Conservation (phyloP, 2,113 vertebrate species). For the Eudyptes chrysolophus region DNA sequence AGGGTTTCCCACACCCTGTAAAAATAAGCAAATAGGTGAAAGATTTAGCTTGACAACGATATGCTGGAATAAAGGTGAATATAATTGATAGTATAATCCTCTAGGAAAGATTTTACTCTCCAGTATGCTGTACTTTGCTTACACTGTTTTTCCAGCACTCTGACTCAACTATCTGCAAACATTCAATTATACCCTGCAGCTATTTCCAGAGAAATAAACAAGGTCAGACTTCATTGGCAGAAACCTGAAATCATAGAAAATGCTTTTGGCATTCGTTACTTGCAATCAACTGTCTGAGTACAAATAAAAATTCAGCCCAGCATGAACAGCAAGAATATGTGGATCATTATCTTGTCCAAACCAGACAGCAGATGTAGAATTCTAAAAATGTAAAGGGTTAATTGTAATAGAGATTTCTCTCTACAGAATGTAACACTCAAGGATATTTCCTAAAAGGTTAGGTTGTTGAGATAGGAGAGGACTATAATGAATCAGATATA, state of each 20-base stretch:
- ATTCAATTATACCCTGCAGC: constrained; percentile 60
- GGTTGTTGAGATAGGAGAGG: not conserved
- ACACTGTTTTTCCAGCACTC: constrained; percentile 42
- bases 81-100: not conserved
- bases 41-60: not conserved
- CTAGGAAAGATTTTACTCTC: not conserved
- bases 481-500: not conserved
- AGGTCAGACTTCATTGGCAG: constrained; percentile 52
- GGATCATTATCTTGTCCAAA: not conserved
- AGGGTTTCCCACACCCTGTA: not conserved
- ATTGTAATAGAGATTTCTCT: not conserved
- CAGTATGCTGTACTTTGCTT: not conserved
- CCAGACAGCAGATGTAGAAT: not conserved
- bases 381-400: not conserved
- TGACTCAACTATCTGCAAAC: constrained; percentile 51
- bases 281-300: not conserved
- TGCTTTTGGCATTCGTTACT: constrained; percentile 48
- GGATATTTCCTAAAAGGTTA: not conserved
- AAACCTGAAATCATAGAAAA: constrained; percentile 54
- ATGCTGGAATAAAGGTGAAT: not conserved
- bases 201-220: constrained; percentile 60
- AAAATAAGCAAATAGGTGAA: not conserved
- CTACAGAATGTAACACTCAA: not conserved
- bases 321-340: not conserved
- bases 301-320: constrained; percentile 11